phyloP scores from a whole-genome alignment of 2,888 invertebrate genomes.

The Euzetes globulus region DNA sequence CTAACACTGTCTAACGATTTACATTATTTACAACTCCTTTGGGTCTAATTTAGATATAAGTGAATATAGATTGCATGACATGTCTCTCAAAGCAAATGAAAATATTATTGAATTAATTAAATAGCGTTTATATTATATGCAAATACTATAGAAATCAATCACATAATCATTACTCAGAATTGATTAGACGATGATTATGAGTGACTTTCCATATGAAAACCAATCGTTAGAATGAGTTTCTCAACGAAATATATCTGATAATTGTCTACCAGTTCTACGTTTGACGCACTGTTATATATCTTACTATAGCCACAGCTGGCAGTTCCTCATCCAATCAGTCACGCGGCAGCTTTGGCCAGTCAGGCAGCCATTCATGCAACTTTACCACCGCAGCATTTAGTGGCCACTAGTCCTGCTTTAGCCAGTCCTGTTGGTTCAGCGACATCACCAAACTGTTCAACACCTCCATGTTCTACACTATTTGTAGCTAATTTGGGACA shows the following conservation, averaged over 20 bases:
- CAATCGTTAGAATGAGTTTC: not conserved
- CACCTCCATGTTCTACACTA: constrained; percentile 90
- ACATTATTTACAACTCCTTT: constrained; percentile 27
- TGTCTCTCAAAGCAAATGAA: not conserved
- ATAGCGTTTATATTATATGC: not conserved
- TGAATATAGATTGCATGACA: not conserved
- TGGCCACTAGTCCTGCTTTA: constrained; percentile 78
- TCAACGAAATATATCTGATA: not conserved
- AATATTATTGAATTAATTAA: not conserved
- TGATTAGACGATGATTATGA: not conserved
- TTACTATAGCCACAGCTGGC: constrained; percentile 54
- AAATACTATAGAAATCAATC: not conserved
- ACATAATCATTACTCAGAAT: not conserved
- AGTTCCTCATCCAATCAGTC: constrained; percentile 54
- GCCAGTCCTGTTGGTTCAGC: constrained; percentile 71
- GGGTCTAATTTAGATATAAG: not conserved
- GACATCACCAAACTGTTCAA: constrained; percentile 47
- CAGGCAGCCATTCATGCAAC: constrained; percentile 62
- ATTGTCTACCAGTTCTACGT: not conserved
- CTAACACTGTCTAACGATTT: not conserved
- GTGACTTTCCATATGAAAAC: not conserved
- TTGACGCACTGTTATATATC: constrained; percentile 5
- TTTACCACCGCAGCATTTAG: constrained; percentile 63
- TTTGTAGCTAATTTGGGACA: constrained; percentile 98
- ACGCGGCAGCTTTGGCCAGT: constrained; percentile 52